Evolutionary conservation across 2,797 vertebrate genomes (phyloP).

Genomic region (Meda fulgida): DNA sequence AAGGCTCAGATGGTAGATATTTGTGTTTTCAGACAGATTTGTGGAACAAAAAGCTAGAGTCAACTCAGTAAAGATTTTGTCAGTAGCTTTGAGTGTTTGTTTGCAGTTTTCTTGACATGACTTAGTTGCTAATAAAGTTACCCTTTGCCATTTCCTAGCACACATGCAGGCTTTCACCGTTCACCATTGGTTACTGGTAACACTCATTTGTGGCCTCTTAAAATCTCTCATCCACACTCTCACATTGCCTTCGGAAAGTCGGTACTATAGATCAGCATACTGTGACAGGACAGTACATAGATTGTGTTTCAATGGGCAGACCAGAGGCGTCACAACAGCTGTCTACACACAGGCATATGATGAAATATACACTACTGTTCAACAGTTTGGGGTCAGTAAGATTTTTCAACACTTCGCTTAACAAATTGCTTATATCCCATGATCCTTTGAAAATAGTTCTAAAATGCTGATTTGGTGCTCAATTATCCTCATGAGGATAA

Average conservation of each 20-base stretch:
- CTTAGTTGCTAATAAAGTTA: background rate
- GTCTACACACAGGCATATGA: background rate
- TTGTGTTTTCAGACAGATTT: background rate
- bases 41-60: slow-evolving; percentile 7
- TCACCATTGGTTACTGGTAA: background rate
- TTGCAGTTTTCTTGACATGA: background rate
- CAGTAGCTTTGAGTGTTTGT: background rate
- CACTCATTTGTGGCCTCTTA: background rate
- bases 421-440: background rate
- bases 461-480: background rate
- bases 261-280: slow-evolving; percentile 36
- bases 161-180: background rate
- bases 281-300: slow-evolving; percentile 40
- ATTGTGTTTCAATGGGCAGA: slow-evolving; percentile 50
- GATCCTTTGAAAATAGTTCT: background rate
- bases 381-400: background rate
- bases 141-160: background rate
- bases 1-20: slow-evolving; percentile 18
- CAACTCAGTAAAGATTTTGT: background rate
- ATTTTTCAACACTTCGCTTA: background rate
- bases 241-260: slow-evolving; percentile 18
- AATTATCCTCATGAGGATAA: background rate
- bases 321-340: slow-evolving; percentile 35
- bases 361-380: background rate
- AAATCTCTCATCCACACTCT: slow-evolving; percentile 1